Percentiles rank a stretch among this genome's conserved stretches.
Conservation (phyloP, 2,888 invertebrate species). For the Lasioglossum zephyrum region DNA sequence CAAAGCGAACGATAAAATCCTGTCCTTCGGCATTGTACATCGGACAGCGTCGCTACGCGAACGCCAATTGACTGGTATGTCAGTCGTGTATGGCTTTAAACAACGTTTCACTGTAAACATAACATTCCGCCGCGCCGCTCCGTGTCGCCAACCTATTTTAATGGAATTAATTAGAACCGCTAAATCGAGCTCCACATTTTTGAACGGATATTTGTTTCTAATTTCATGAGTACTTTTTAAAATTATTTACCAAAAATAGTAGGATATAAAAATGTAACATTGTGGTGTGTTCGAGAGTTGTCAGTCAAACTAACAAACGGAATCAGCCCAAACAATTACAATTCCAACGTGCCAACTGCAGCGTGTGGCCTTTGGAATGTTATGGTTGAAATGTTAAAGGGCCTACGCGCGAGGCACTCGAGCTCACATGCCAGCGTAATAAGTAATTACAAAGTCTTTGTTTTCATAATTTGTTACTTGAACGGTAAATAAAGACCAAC, state of each 20-base stretch:
- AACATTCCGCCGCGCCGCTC: not conserved
- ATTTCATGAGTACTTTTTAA: not conserved
- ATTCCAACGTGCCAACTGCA: constrained; percentile 14
- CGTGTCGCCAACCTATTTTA: not conserved
- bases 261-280: not conserved
- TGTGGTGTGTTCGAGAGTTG: not conserved
- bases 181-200: not conserved
- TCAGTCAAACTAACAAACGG: not conserved
- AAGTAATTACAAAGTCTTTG: not conserved
- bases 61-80: constrained; percentile 16
- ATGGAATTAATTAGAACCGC: not conserved
- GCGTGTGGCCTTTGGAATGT: constrained; percentile 29
- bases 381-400: constrained; percentile 48
- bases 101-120: not conserved
- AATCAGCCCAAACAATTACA: not conserved
- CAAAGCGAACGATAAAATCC: constrained; percentile 6
- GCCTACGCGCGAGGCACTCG: not conserved
- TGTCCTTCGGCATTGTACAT: not conserved
- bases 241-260: not conserved
- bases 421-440: not conserved
- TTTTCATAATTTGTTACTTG: not conserved
- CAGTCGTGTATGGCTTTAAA: not conserved
- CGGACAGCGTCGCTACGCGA: not conserved
- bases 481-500: not conserved
- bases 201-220: not conserved